These are phyloP conservation scores for Petrolisthes cinctipes DNA, from an alignment of 2,888 invertebrate species.

Conservation along the genomic window DNA sequence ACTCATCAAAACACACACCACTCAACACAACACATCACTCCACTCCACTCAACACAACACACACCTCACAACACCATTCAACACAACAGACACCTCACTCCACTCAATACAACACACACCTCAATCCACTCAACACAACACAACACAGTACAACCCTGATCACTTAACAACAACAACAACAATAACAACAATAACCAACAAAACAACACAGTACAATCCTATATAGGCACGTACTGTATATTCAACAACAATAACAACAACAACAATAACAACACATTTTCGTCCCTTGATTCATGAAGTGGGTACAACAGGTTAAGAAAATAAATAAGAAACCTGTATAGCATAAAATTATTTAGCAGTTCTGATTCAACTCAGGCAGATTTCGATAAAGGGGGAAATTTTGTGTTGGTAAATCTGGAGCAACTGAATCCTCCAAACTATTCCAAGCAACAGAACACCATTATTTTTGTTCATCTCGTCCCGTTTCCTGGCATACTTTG, in stretches of 20 bases:
- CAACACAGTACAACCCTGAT: background rate
- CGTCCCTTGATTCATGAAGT: background rate
- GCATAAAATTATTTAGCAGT: no score
- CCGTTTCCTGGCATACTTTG: no score
- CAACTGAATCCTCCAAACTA: no score
- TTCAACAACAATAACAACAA: background rate
- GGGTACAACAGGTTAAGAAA: background rate
- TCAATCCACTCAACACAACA: background rate
- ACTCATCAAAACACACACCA: background rate
- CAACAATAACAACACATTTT: background rate
- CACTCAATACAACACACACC: background rate
- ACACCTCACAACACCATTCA: background rate
- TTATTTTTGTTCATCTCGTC: no score
- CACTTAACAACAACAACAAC: background rate
- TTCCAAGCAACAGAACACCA: no score
- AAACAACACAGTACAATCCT: background rate
- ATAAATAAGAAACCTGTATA: no score
- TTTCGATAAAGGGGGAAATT: no score
- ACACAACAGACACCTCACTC: no score
- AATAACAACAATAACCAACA: no score
- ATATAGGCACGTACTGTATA: background rate
- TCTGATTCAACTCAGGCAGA: no score
- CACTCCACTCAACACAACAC: no score
- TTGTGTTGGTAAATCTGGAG: no score
- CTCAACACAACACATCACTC: background rate